phyloP scores from a whole-genome alignment of 2,888 invertebrate genomes.

The Drosophila leonis region DNA sequence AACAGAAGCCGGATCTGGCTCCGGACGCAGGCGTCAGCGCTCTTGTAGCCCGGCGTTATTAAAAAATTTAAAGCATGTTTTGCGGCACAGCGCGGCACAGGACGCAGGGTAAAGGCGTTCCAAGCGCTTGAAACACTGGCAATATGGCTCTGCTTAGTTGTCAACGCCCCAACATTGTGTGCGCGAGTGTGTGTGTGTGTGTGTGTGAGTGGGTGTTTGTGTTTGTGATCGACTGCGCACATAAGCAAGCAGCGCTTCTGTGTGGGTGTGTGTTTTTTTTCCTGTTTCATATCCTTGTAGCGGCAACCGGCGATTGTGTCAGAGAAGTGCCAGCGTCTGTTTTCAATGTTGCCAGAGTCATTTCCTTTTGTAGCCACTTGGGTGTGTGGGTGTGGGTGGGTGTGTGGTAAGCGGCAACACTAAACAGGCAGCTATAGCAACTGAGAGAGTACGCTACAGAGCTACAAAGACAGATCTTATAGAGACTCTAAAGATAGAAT shows the following conservation, averaged over 20 bases:
- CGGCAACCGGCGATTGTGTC: conserved; percentile 69
- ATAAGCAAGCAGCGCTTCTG: conserved; percentile 58
- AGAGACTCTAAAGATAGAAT: too few relatives aligned
- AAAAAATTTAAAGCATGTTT: conserved; percentile 84
- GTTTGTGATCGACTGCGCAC: conserved; percentile 75
- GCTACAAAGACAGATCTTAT: background rate
- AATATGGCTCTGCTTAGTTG: conserved; percentile 78
- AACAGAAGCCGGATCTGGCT: conserved; percentile 62
- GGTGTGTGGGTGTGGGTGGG: conserved; percentile 40
- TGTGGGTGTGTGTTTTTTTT: conserved; percentile 32
- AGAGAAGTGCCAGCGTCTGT: conserved; percentile 78
- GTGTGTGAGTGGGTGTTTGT: conserved; percentile 50
- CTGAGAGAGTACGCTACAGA: conserved; percentile 31
- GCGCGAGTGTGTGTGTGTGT: conserved; percentile 32
- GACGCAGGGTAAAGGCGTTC: conserved; percentile 1
- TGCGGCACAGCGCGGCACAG: conserved; percentile 63
- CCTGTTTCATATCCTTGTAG: conserved; percentile 64
- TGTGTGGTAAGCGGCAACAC: conserved; percentile 1
- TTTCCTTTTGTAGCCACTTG: conserved; percentile 78
- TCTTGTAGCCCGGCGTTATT: conserved; percentile 80
- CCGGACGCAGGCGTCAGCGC: conserved; percentile 68
- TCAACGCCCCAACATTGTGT: conserved; percentile 60
- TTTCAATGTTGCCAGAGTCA: conserved; percentile 81
- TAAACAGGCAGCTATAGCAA: conserved; percentile 3
- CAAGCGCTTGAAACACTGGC: conserved; percentile 47